Evolutionary conservation across 2,888 invertebrate genomes (phyloP), one percentile per base, ranked within the genome.

Genomic region (Chymomyza procnemis): DNA sequence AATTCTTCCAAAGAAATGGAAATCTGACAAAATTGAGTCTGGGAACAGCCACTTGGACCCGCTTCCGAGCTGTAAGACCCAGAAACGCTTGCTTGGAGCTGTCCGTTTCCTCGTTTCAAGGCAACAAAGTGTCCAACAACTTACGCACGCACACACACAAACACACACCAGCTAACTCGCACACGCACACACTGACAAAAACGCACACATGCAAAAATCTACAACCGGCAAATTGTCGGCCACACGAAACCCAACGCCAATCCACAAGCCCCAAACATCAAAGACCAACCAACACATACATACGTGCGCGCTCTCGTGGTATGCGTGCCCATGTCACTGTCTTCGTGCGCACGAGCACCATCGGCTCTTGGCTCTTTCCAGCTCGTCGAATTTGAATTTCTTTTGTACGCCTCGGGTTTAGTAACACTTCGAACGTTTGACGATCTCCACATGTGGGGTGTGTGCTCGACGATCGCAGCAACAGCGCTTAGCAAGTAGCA

Each of bases 391-490:
- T 87, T 88, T 84, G 78, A 85, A 88, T 89, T 85, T 89, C 89
- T 89, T 87, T 85, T 73, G 78, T 72, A 83, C 79, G 82, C 79
- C 81, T 82, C 89, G 89, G 80, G 85, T 91, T 91, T 91, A 91
- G 91, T 91, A 90, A 88, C 88, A 89, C 85, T 91, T 89, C 89
- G 91, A 90, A 90, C 91, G 91, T 89, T 90, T 90, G 89, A 89
- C 89, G 90, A 90, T 90, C 91, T 89, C 90, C 91, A 82, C 87
- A 91, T 91, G 90, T 88, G 87, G 90, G 89, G 89, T 89, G 89
- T 88, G 87, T 85, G 81, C 80, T 79, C 84, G 85, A 88, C 89
- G 88, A 89, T 83, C 89, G 86, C 81, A 78, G 76, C 80, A 79
- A 80, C 85, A 74, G 71, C 74, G 72, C 76, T 73, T 76, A 67